phyloP scores from a whole-genome alignment of 2,113 vertebrate species.

The Chaenocephalus aceratus region DNA sequence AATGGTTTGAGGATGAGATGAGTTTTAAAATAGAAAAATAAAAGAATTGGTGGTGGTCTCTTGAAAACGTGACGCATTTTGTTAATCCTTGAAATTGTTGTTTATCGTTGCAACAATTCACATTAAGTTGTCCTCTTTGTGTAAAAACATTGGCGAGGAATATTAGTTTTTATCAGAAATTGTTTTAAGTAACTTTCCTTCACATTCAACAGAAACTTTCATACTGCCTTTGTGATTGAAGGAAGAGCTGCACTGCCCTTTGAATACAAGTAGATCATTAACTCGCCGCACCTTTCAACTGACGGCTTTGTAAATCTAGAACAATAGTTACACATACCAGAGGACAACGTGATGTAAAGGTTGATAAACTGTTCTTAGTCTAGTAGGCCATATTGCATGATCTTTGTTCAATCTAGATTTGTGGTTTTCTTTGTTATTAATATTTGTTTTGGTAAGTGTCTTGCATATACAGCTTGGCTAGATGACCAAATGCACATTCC shows the following conservation, averaged over 20 bases:
- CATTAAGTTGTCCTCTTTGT: conserved; percentile 76
- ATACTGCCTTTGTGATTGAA: neutral
- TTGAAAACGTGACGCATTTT: conserved; percentile 75
- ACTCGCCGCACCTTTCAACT: neutral
- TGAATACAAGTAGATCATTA: conserved; percentile 30
- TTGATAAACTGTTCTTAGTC: conserved; percentile 71
- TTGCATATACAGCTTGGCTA: conserved; percentile 67
- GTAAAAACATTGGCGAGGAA: conserved; percentile 39
- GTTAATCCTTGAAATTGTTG: conserved; percentile 74
- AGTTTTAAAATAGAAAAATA: neutral
- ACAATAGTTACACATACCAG: conserved; percentile 8
- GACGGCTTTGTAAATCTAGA: neutral
- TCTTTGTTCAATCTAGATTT: conserved; percentile 74
- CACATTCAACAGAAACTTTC: neutral
- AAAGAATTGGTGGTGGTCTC: conserved; percentile 77
- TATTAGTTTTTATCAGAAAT: neutral
- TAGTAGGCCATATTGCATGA: conserved; percentile 75
- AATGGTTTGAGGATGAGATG: neutral
- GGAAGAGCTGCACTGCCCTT: neutral
- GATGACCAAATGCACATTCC: conserved; percentile 80
- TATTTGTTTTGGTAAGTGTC: conserved; percentile 80
- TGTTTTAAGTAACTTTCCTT: neutral
- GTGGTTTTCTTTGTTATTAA: conserved; percentile 79
- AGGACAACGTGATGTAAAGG: conserved; percentile 77
- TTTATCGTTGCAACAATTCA: conserved; percentile 76